A percentile compares a stretch with the other conserved stretches of the same genome.
phyloP scores from a whole-genome alignment of 1,140 invertebrate genomes.

The Drosophila seguyi region DNA sequence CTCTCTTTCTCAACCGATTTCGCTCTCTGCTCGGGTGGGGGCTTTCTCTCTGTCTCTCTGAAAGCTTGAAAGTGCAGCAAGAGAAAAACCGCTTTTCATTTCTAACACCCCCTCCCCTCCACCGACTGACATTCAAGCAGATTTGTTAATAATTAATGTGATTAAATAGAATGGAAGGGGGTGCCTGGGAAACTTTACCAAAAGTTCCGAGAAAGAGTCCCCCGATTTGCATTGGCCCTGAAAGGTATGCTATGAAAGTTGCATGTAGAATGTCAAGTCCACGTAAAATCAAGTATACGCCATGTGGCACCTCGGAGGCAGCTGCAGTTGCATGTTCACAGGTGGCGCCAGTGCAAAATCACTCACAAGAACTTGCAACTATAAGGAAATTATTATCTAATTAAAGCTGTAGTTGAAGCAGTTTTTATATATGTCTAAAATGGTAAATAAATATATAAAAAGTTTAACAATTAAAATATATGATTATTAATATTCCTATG shows the following conservation, averaged over 20 bases:
- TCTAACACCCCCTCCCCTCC: not conserved
- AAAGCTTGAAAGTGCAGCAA: slow-evolving; percentile 12
- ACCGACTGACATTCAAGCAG: not conserved
- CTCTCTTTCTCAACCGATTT: not conserved
- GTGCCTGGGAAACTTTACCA: not conserved
- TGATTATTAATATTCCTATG: not conserved
- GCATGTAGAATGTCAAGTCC: slow-evolving; percentile 18
- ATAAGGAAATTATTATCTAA: not conserved
- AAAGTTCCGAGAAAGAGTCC: not conserved
- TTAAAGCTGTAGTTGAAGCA: not conserved
- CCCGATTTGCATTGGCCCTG: not conserved
- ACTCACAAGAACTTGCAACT: not conserved
- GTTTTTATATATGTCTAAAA: not conserved
- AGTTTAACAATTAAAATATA: not conserved
- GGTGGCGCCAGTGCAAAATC: slow-evolving; percentile 15
- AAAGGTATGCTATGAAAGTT: slow-evolving; percentile 28
- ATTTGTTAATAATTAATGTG: slow-evolving; percentile 5
- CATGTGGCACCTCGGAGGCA: not conserved
- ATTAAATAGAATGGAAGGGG: slow-evolving; percentile 16
- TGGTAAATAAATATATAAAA: not conserved
- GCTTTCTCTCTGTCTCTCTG: not conserved
- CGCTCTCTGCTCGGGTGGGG: no score
- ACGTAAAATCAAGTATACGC: slow-evolving; percentile 42
- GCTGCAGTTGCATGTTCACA: slow-evolving; percentile 15
- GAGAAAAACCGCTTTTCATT: not conserved